These are phyloP conservation scores for Aphaenogaster floridana DNA, from an alignment of 1,140 invertebrate genomes.

Conservation along the genomic window DNA sequence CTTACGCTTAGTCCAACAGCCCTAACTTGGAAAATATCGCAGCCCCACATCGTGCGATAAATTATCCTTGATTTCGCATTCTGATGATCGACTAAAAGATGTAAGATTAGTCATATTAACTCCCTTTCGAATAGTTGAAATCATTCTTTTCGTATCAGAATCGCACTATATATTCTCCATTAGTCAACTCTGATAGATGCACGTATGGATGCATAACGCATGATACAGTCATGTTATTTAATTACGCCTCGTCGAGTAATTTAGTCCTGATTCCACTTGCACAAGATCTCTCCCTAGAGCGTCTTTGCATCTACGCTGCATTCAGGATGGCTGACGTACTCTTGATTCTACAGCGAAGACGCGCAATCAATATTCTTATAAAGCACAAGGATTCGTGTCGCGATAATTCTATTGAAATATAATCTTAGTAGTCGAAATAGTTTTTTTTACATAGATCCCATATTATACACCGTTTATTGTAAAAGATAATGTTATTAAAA, in stretches of 20 bases:
- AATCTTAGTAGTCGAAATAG: neutral
- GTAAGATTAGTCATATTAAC: neutral
- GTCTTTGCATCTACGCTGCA: conserved; percentile 1
- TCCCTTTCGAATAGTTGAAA: conserved; percentile 19
- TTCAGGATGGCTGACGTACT: neutral
- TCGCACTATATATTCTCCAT: conserved; percentile 18
- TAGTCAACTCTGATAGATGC: neutral
- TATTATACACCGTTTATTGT: neutral
- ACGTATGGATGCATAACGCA: conserved; percentile 10
- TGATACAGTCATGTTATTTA: conserved; percentile 52
- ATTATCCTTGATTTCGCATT: conserved; percentile 66
- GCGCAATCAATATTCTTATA: neutral
- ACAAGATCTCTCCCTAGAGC: conserved; percentile 33
- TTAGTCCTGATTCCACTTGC: conserved; percentile 56
- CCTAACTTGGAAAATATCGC: conserved; percentile 65
- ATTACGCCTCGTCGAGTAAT: conserved; percentile 47
- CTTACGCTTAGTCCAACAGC: conserved; percentile 51
- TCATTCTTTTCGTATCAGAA: conserved; percentile 14
- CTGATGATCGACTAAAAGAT: conserved; percentile 19
- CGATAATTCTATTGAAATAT: neutral
- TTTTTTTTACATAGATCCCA: neutral
- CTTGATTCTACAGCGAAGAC: neutral
- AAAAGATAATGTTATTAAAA: neutral
- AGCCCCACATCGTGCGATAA: conserved; percentile 42
- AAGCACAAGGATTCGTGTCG: neutral